A percentile compares a stretch with the other conserved stretches of the same genome.
Evolutionary conservation across 1,140 invertebrate species (phyloP).

Genomic region (Pseudomyrmex flavicornis): DNA sequence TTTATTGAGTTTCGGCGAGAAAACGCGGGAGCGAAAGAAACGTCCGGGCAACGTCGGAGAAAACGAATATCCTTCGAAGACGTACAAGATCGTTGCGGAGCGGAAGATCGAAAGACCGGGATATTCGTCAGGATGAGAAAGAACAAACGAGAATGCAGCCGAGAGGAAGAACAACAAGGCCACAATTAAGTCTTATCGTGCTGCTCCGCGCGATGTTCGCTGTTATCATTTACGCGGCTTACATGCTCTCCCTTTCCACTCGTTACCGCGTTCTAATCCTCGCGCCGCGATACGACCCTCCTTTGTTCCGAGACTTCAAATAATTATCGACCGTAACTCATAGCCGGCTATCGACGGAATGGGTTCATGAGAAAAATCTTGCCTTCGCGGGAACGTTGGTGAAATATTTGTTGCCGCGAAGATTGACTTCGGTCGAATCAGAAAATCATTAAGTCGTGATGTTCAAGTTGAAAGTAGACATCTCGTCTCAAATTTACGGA

Average conservation of each 20-base stretch:
- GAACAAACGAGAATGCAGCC: conserved; percentile 30
- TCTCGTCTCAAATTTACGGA: no score
- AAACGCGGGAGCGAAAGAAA: conserved; percentile 24
- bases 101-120: conserved; percentile 53
- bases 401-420: background rate
- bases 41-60: conserved; percentile 24
- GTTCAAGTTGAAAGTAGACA: background rate
- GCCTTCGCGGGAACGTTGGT: background rate
- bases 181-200: conserved; percentile 76
- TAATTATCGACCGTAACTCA: conserved; percentile 76
- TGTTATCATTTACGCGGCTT: conserved; percentile 79
- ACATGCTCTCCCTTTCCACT: conserved; percentile 59
- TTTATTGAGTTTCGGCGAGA: conserved; percentile 45
- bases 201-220: conserved; percentile 69
- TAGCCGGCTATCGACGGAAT: conserved; percentile 39
- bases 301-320: conserved; percentile 72
- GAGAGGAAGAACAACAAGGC: conserved; percentile 57
- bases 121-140: conserved; percentile 59
- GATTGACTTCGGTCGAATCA: conserved; percentile 1
- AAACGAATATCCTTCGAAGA: conserved; percentile 57
- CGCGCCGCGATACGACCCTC: conserved; percentile 51
- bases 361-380: conserved; percentile 8
- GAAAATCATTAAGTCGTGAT: background rate
- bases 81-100: conserved; percentile 44
- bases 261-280: conserved; percentile 61